Evolutionary conservation across 2,888 invertebrate genomes (phyloP).

Genomic region (Nomada hirtipes): DNA sequence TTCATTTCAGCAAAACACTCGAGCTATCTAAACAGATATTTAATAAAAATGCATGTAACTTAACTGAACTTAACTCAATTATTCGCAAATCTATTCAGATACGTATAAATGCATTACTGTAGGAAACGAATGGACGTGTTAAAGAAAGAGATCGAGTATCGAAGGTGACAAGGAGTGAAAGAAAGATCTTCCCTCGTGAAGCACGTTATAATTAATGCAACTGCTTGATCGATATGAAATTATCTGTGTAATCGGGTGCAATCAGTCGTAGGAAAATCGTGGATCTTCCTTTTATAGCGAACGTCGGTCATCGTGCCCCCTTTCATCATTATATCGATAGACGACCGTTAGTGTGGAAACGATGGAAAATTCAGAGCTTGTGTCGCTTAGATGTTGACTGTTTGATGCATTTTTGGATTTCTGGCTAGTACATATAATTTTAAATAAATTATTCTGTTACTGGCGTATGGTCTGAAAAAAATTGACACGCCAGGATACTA

Average conservation of each 20-base stretch:
- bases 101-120: neutral
- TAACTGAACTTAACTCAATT: too few relatives aligned
- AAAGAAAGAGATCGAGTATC: neutral
- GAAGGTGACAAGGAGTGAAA: slow-evolving; percentile 9
- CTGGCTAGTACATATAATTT: slow-evolving; percentile 10
- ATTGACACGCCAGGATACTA: neutral
- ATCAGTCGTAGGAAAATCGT: slow-evolving; percentile 28
- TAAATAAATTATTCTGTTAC: too few relatives aligned
- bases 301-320: slow-evolving; percentile 8
- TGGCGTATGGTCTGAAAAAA: too few relatives aligned
- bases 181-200: neutral
- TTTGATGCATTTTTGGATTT: slow-evolving; percentile 29
- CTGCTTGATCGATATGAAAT: slow-evolving; percentile 9
- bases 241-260: slow-evolving; percentile 24
- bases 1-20: too few relatives aligned
- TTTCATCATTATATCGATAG: slow-evolving; percentile 37
- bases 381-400: neutral
- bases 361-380: slow-evolving; percentile 42
- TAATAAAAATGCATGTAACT: too few relatives aligned
- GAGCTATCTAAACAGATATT: too few relatives aligned
- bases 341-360: slow-evolving; percentile 40
- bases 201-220: neutral
- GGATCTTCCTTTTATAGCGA: slow-evolving; percentile 6
- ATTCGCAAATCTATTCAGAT: too few relatives aligned
- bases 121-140: neutral